Conservation (phyloP, 2,888 invertebrate genomes). For the Melinaea marsaeus region DNA sequence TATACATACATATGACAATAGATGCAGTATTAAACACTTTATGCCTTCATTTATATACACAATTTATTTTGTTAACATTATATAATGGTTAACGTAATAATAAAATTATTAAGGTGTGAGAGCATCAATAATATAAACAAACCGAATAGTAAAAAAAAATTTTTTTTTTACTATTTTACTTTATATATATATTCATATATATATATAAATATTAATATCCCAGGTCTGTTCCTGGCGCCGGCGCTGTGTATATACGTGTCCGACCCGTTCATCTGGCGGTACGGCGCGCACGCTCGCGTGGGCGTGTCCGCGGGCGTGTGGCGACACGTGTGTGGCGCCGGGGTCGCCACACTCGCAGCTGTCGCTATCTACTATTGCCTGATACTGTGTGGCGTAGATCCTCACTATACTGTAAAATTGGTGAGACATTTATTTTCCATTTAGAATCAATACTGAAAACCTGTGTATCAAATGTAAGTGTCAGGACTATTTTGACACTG, state of each 20-base stretch:
- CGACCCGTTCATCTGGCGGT: slow-evolving; percentile 61
- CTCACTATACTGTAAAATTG: slow-evolving; percentile 81
- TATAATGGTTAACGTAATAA: too few species aligned
- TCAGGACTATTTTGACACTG: background rate
- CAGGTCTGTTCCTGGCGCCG: slow-evolving; percentile 50
- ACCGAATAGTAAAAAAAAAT: too few species aligned
- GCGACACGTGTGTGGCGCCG: too few species aligned
- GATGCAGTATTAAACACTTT: too few species aligned
- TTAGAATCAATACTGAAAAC: background rate
- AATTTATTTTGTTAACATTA: too few species aligned
- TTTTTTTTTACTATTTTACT: too few species aligned
- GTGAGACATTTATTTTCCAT: slow-evolving; percentile 44
- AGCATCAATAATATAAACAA: too few species aligned
- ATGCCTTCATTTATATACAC: too few species aligned
- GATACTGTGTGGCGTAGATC: slow-evolving; percentile 72
- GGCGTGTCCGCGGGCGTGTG: too few species aligned
- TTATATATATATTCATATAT: background rate
- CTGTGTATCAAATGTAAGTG: background rate
- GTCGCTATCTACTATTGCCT: slow-evolving; percentile 54
- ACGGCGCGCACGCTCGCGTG: slow-evolving; percentile 32
- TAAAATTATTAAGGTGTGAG: too few species aligned
- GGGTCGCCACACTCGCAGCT: slow-evolving; percentile 34
- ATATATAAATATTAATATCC: background rate
- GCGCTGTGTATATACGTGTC: slow-evolving; percentile 61
- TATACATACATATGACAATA: too few species aligned